Base-by-base conservation (phyloP, 2,113 vertebrate species). In the Calyptomena viridis region DNA sequence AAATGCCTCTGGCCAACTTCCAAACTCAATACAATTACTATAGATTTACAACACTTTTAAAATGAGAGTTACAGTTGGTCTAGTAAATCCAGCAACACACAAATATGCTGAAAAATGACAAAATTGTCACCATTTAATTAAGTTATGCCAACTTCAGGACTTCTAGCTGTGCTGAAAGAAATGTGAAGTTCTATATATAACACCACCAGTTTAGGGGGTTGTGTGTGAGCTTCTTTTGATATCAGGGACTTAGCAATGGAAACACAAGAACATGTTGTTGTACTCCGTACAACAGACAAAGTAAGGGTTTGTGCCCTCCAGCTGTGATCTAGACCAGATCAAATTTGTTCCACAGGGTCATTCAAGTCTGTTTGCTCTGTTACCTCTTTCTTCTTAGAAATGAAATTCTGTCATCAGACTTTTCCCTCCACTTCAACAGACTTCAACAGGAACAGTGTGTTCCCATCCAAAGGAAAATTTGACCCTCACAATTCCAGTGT, bases 1-100 rank as follows among this genome's bases (percentile, higher is more conserved):
- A 96, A 94, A 96, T 84, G 91, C 75, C 84, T 73, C 66, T 80
- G 95, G 78, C 50, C 0, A 69, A 87, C 75, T 80, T 92, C 91
- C 96, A 97, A 90, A 80, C 52, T 56, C 19, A 8, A 28, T 0
- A 5, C 21, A 67, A 69, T 88, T 90, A 72, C 68, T 53, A 66
- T 82, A 78, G 87, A 91, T 74, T 94, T 95, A 86, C 71, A 90
- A 9, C 66, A 69, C n/a, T 84, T 47, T 52, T 18, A 49, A 81
- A 91, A 62, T 13, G 59, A 93, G 84, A 83, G 75, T 59, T 73
- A 83, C 87, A 86, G 59, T 66, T 88, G 79, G 55, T 75, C 68
- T 77, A 84, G 75, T 93, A 95, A 93, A 93, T 84, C 55, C 52
- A 85, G 35, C 21, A 37, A 69, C 1, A 25, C 67, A 60, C 59